Percentiles rank a stretch among this genome's conserved stretches.
Conservation (phyloP, 1,140 invertebrate genomes). For the Acromyrmex charruanus region DNA sequence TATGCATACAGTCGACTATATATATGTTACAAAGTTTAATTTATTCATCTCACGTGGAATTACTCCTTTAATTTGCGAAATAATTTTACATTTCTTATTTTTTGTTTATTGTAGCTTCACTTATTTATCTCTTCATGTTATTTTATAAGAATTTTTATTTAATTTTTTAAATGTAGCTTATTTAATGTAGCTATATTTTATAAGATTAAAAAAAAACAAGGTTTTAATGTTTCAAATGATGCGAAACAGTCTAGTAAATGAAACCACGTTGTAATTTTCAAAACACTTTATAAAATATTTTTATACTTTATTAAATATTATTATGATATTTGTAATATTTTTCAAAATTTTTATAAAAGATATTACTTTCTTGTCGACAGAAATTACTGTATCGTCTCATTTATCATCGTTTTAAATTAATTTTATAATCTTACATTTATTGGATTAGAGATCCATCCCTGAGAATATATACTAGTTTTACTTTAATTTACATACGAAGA, state of each 20-base stretch:
- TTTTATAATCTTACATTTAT: background rate
- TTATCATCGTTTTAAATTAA: constrained; percentile 16
- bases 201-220: background rate
- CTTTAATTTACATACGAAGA: constrained; percentile 50
- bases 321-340: background rate
- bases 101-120: background rate
- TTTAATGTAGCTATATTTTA: background rate
- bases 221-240: background rate
- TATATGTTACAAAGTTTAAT: constrained; percentile 33
- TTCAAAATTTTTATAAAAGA: background rate
- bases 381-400: background rate
- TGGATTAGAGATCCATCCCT: background rate
- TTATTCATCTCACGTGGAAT: background rate
- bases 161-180: background rate
- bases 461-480: constrained; percentile 14
- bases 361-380: background rate
- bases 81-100: background rate
- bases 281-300: background rate
- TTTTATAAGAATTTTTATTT: background rate
- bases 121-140: background rate
- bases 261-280: background rate
- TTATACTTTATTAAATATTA: background rate
- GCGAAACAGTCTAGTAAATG: background rate
- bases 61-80: background rate
- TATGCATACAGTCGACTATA: constrained; percentile 23